Base-by-base conservation (phyloP, 2,113 vertebrate species). In the Colistium nudipinnis region DNA sequence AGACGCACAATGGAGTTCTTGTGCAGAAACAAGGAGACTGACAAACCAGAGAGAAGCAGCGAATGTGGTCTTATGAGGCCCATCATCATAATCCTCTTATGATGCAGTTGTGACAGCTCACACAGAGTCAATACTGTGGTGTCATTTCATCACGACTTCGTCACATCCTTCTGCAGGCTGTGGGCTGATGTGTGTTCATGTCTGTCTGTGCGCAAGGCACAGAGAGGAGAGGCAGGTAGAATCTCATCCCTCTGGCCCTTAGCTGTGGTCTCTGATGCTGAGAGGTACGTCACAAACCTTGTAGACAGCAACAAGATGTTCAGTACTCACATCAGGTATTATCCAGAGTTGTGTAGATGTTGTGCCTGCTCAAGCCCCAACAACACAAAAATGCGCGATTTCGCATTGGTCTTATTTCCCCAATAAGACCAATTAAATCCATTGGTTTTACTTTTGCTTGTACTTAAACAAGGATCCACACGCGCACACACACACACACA, bases 231-330 rank as follows among this genome's bases (percentile, higher is more conserved):
- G 2, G 8, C 12, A 52, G 4, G 5, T 0, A 19, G 16, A 24
- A 63, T 75, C 33, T 76, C 62, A 63, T 70, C 53, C 72, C 43
- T 38, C 43, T 47, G 51, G 70, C 38, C 33, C 56, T 67, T 19
- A 56, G 51, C 53, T 79, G 70, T 60, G 66, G 49, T 55, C 25
- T 64, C 30, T 55, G 53, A 70, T 53, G 28, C 43, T 45, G 2
- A 74, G 12, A 24, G 7, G 39, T 36, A 72, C 19, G 25, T 7
- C 27, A 8, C 31, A 64, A 25, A 45, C 30, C 38, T 20, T 48
- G 2, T 5, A 45, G 6, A 45, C 25, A 13, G 24, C 70, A 14
- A 4, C 68, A 68, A 73, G 71, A 74, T 85, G 62, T 43, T 64
- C 17, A 13, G 35, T 14, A 31, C 24, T 66, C 36, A 68, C 74